Evolutionary conservation across 2,797 vertebrate species (phyloP).

Genomic region (Hafferia zeledoni): DNA sequence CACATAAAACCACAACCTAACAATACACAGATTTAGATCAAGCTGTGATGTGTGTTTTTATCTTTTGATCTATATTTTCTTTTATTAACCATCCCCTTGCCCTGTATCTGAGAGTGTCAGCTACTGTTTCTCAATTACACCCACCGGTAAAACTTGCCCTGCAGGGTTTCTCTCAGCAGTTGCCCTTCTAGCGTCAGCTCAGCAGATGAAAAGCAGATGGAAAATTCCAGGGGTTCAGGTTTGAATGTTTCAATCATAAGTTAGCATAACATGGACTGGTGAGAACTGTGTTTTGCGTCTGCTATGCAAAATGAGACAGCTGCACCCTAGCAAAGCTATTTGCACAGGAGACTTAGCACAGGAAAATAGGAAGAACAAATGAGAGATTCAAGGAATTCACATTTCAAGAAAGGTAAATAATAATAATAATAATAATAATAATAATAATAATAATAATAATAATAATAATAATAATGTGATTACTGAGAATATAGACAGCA

Average conservation of each 20-base stretch:
- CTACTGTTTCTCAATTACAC: conserved; percentile 72
- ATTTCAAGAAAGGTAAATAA: neutral
- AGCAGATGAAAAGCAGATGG: conserved; percentile 76
- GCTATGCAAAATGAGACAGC: conserved; percentile 50
- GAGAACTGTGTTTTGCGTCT: conserved; percentile 69
- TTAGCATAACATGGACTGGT: conserved; percentile 61
- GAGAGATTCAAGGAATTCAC: neutral
- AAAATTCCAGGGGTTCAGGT: conserved; percentile 75
- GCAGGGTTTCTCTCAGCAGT: conserved; percentile 55
- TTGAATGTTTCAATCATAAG: conserved; percentile 74
- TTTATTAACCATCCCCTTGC: conserved; percentile 65
- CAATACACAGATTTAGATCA: conserved; percentile 35
- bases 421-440: neutral
- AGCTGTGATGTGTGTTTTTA: conserved; percentile 55
- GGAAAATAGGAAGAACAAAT: neutral
- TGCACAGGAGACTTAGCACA: neutral
- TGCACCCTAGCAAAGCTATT: neutral
- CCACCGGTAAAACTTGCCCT: conserved; percentile 63
- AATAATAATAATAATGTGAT: neutral
- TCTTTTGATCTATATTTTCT: conserved; percentile 68
- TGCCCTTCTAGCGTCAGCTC: conserved; percentile 55
- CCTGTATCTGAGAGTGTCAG: conserved; percentile 43
- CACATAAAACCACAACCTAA: neutral
- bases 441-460: neutral
- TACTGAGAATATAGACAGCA: neutral